Conservation (phyloP, 2,113 vertebrate genomes). For the Stictonetta naevosa region DNA sequence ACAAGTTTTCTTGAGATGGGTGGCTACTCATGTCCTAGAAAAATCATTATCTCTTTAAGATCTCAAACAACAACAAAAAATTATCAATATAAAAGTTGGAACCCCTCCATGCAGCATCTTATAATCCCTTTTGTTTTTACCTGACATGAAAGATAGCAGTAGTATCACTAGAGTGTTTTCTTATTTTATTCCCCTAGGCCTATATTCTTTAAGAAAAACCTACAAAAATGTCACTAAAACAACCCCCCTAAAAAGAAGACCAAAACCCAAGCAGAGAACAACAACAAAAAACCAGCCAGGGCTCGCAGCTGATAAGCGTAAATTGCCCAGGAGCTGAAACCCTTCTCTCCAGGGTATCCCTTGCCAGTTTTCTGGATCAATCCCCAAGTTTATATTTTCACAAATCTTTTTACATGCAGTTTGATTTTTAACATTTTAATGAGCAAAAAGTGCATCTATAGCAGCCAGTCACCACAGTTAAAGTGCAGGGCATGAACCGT, state of each 20-base stretch:
- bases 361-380: conserved; percentile 70
- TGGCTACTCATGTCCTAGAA: neutral
- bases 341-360: conserved; percentile 1
- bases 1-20: too few species aligned
- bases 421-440: conserved; percentile 83
- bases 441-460: conserved; percentile 75
- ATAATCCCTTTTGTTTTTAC: neutral
- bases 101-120: neutral
- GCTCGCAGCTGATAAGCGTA: conserved; percentile 62
- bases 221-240: conserved; percentile 13
- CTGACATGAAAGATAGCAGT: neutral
- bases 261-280: neutral
- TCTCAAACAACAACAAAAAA: neutral
- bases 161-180: neutral
- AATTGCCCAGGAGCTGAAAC: conserved; percentile 61
- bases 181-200: neutral
- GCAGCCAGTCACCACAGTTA: conserved; percentile 72
- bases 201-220: conserved; percentile 33
- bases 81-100: neutral
- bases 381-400: conserved; percentile 76
- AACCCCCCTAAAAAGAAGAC: neutral
- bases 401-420: conserved; percentile 76
- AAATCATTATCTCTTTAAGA: neutral
- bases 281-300: neutral
- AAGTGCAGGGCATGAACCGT: conserved; percentile 79